phyloP scores from a whole-genome alignment of 2,113 vertebrate species.

The Anser cygnoides region DNA sequence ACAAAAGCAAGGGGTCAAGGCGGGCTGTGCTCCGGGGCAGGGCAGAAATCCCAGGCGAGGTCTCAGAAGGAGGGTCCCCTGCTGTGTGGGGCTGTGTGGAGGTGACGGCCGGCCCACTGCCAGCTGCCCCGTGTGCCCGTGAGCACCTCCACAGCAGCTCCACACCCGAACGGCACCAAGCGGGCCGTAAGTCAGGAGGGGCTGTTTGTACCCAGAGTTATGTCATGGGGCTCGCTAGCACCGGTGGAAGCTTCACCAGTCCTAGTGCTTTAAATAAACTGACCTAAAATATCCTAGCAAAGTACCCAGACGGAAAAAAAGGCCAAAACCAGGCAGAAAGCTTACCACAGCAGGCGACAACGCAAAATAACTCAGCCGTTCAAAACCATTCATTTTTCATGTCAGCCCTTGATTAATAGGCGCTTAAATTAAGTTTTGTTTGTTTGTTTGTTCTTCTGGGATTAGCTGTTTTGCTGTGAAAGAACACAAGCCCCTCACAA shows the following conservation, averaged over 20 bases:
- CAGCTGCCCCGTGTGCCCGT: background rate
- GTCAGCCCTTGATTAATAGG: slow-evolving; percentile 14
- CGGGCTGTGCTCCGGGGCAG: background rate
- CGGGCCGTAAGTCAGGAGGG: slow-evolving; percentile 27
- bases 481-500: background rate
- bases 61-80: background rate
- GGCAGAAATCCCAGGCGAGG: slow-evolving; percentile 23
- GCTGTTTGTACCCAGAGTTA: slow-evolving; percentile 20
- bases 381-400: background rate
- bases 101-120: background rate
- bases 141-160: slow-evolving; percentile 3
- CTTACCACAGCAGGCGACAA: background rate
- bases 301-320: slow-evolving; percentile 23
- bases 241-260: background rate
- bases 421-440: background rate
- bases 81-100: too few species aligned
- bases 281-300: slow-evolving; percentile 3
- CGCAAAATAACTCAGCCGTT: slow-evolving; percentile 4
- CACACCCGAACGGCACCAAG: background rate
- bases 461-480: slow-evolving; percentile 2
- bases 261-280: slow-evolving; percentile 24
- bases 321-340: background rate
- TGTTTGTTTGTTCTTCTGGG: slow-evolving; percentile 18
- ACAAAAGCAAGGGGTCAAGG: slow-evolving; percentile 3
- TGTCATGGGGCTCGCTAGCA: background rate